Conservation (phyloP, 2,888 invertebrate genomes). For the Eupeodes latifasciatus region DNA sequence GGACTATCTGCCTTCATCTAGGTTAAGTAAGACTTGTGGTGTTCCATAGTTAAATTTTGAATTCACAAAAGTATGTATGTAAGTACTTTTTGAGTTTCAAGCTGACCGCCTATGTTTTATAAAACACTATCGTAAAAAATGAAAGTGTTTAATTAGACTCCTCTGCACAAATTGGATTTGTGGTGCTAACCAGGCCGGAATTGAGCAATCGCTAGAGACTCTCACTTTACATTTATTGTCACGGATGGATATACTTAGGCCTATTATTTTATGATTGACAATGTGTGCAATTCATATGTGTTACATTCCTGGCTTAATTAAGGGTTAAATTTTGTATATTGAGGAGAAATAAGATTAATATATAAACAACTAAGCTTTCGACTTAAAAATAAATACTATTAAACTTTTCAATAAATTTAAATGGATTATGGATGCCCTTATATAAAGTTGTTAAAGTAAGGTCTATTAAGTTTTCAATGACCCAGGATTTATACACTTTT, state of each 20-base stretch:
- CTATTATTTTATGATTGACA: conserved; percentile 16
- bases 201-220: conserved; percentile 11
- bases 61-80: no score
- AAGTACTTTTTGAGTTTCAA: background rate
- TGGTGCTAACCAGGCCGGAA: conserved; percentile 29
- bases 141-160: conserved; percentile 31
- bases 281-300: conserved; percentile 12
- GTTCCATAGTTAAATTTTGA: no score
- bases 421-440: no score
- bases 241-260: background rate
- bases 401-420: no score
- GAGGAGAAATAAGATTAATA: background rate
- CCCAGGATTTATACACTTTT: no score
- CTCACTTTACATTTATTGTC: conserved; percentile 25
- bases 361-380: no score
- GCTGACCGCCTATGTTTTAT: background rate
- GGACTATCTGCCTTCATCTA: no score
- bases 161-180: background rate
- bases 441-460: no score
- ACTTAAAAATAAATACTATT: no score
- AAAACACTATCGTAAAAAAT: background rate
- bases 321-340: background rate
- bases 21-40: no score
- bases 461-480: no score
- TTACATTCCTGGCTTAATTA: conserved; percentile 6